Base-by-base conservation (phyloP, 2,888 invertebrate genomes). In the Philhelius pedissequus region DNA sequence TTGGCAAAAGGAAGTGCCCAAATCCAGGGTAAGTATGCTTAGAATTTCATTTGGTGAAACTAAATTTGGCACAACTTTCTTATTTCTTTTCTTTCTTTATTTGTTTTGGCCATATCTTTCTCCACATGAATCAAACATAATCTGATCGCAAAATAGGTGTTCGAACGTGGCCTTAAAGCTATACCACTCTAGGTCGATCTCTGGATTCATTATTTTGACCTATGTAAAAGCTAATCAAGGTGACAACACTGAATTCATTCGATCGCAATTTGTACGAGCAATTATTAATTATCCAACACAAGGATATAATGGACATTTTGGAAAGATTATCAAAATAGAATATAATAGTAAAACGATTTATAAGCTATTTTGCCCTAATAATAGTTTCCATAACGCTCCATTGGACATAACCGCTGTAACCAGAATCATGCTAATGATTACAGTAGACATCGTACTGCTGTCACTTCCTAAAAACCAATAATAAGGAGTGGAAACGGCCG, bases 171-270 rank as follows among this genome's bases (percentile, higher is more conserved):
- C 87, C 94, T 99, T 90, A 96, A 96, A 93, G 97, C 98, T 80
- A 98, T 99, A 90, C 97, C 99, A 38, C 92, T 99, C 88, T 98
- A 98, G 87, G 97, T 99, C 89, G 99, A 99, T 92, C 94, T 99
- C 83, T 99, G 99, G 99, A 95, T 99, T 89, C 98, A 98, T 93
- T 99, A 97, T 93, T n/a, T 94, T 99, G 89, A 96, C 96, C 91
- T 97, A 97, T 92, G 94, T 96, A 89, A 97, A 96, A 91, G 91
- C 94, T 68, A 94, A 95, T 73, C 93, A 95, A 89, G 93, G 94
- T 54, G 96, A 96, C 86, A 95, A 97, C 87, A 96, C 96, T 89
- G 93, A 94, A 0, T 95, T 93, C 89, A 94, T 97, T 86, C 93
- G 97, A 77, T 93, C 94, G 86, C 96, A 97, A 90, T 99, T 97